These are phyloP conservation scores for Pseudorectes ferrugineus DNA, from an alignment of 2,113 vertebrate species.

Conservation along the genomic window DNA sequence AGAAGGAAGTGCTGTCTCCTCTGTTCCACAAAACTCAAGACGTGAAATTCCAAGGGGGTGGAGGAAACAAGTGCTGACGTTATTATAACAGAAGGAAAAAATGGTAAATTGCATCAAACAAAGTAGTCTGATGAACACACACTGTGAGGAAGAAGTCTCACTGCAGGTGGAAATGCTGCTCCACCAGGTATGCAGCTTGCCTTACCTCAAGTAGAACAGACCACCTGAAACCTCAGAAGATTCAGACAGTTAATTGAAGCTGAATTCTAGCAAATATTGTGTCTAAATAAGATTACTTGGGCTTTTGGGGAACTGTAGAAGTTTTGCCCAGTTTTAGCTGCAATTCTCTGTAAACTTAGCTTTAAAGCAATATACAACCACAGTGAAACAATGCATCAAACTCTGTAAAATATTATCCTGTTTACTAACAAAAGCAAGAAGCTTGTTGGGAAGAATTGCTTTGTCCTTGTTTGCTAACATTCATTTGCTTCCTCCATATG, in stretches of 20 bases:
- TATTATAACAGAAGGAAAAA: not conserved
- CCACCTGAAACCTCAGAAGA: not conserved
- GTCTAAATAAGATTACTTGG: not conserved
- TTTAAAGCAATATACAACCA: not conserved
- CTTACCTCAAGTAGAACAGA: not conserved
- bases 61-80: not conserved
- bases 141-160: not conserved
- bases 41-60: not conserved
- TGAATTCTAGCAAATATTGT: not conserved
- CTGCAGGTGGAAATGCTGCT: not conserved
- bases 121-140: not conserved
- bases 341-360: not conserved
- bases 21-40: not conserved
- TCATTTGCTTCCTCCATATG: not conserved
- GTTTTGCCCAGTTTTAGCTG: not conserved
- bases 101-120: not conserved
- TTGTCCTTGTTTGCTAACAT: not conserved
- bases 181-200: not conserved
- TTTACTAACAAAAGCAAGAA: not conserved
- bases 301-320: not conserved
- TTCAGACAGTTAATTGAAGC: not conserved
- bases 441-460: not conserved
- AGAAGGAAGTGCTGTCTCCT: not conserved
- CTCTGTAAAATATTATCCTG: not conserved
- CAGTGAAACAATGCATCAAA: not conserved